A percentile compares a stretch with the other conserved stretches of the same genome.
phyloP scores from a whole-genome alignment of 2,113 vertebrate genomes.

The Trichechus manatus region DNA sequence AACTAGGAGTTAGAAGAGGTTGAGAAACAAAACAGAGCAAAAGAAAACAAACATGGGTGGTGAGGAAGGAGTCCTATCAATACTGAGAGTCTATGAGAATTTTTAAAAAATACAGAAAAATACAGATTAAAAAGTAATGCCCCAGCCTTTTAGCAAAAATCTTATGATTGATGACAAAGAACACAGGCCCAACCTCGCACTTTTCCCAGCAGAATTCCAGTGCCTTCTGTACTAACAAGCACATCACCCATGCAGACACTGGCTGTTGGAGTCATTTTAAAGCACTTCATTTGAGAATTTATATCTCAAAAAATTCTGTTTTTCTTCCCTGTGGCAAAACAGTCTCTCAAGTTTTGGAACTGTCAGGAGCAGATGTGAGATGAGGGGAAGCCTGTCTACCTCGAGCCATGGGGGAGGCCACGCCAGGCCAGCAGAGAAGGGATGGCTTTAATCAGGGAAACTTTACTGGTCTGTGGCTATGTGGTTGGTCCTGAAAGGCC shows the following conservation, averaged over 20 bases:
- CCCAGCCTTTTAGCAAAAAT: slow-evolving; percentile 27
- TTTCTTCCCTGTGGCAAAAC: slow-evolving; percentile 63
- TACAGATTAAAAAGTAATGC: not conserved
- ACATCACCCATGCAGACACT: not conserved
- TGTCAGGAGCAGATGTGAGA: slow-evolving; percentile 68
- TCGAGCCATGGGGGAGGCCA: slow-evolving; percentile 63
- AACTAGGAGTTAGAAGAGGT: not conserved
- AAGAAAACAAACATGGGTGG: not conserved
- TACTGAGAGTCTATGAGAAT: not conserved
- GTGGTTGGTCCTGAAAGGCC: not conserved
- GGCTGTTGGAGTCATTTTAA: slow-evolving; percentile 53
- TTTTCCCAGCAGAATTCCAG: slow-evolving; percentile 52
- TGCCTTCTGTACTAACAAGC: slow-evolving; percentile 42
- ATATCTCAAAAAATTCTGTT: slow-evolving; percentile 65
- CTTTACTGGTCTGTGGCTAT: rapidly evolving
- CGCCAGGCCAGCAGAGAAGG: not conserved
- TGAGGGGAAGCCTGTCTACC: slow-evolving; percentile 61
- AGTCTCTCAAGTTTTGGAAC: slow-evolving; percentile 73
- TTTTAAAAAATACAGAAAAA: not conserved
- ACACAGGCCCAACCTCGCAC: not conserved
- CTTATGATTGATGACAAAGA: slow-evolving; percentile 20
- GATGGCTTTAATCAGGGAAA: not conserved
- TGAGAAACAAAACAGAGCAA: not conserved
- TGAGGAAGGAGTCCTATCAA: not conserved
- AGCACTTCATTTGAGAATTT: slow-evolving; percentile 60